Evolutionary conservation across 2,888 invertebrate genomes (phyloP).

Genomic region (Cephus runcator): DNA sequence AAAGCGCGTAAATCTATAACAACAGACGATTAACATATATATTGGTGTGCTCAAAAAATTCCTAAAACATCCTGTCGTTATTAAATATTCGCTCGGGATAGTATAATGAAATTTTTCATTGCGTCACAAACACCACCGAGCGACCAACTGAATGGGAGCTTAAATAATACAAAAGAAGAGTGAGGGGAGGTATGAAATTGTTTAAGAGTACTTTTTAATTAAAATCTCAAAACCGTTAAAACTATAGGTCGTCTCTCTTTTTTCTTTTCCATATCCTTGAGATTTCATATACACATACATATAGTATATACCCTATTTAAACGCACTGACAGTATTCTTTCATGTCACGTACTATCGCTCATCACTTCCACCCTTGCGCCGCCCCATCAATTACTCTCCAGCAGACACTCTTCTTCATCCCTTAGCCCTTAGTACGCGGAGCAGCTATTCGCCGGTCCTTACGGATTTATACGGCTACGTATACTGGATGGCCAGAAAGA

Average conservation of each 20-base stretch:
- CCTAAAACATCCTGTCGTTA: neutral
- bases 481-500: neutral
- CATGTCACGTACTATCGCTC: constrained; percentile 23
- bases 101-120: neutral
- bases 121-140: neutral
- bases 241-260: neutral
- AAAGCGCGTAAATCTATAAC: neutral
- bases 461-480: neutral
- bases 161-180: neutral
- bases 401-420: constrained; percentile 13
- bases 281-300: neutral
- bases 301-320: neutral
- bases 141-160: neutral
- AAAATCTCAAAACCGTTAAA: neutral
- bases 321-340: constrained; percentile 4
- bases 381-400: constrained; percentile 5
- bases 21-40: neutral
- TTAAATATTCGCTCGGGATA: neutral
- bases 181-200: neutral
- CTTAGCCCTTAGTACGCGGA: neutral
- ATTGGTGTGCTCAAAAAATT: neutral
- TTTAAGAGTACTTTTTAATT: neutral
- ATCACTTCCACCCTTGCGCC: constrained; percentile 11
- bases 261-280: neutral
- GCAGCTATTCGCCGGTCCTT: neutral